A percentile compares a stretch with the other conserved stretches of the same genome.
Conservation (phyloP, 2,888 invertebrate genomes). For the Andricus quercusramuli region DNA sequence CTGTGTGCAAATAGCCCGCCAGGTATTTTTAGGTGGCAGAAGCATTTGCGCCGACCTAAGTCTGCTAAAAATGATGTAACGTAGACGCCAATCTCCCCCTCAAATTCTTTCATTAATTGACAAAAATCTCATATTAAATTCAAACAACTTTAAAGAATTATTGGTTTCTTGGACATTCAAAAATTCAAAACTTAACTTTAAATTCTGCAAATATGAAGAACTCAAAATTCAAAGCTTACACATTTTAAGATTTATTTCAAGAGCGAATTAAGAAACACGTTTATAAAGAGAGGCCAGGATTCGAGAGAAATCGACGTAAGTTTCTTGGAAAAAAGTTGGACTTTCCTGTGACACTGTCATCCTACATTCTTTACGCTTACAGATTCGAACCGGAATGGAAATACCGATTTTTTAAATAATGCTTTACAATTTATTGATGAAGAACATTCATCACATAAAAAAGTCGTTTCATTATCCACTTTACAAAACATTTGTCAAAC, state of each 20-base stretch:
- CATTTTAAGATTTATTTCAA: background rate
- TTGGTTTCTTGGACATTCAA: too few relatives aligned
- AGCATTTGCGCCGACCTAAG: conserved; percentile 60
- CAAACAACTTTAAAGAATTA: background rate
- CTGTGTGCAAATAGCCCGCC: conserved; percentile 67
- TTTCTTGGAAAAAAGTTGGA: conserved; percentile 3
- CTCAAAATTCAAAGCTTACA: background rate
- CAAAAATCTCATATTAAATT: background rate
- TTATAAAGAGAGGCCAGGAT: background rate
- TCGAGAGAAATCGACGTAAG: background rate
- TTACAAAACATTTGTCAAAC: background rate
- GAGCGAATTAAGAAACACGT: background rate
- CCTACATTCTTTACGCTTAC: background rate
- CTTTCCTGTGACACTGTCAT: background rate
- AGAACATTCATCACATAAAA: background rate
- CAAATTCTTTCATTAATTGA: background rate
- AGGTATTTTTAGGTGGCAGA: conserved; percentile 72
- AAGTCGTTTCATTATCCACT: background rate
- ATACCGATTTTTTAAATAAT: background rate
- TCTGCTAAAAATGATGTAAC: conserved; percentile 43
- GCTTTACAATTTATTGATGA: background rate
- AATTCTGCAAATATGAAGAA: too few relatives aligned
- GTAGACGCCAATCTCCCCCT: background rate
- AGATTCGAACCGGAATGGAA: background rate
- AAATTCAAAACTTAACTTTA: too few relatives aligned